A percentile compares a stretch with the other conserved stretches of the same genome.
Evolutionary conservation across 2,888 invertebrate genomes (phyloP).

Genomic region (Plebejus melissa): DNA sequence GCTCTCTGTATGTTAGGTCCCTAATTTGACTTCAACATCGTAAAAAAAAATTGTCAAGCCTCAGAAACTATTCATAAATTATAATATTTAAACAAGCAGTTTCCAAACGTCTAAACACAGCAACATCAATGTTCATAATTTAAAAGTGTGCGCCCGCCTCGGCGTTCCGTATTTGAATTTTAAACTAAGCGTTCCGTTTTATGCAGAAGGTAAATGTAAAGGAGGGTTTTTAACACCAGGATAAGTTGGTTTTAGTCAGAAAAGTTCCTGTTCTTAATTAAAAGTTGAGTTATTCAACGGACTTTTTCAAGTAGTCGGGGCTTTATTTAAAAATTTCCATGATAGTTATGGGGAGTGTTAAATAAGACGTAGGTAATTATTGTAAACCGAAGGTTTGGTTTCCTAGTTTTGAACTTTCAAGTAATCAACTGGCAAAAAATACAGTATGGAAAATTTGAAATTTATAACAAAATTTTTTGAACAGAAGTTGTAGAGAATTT

Average conservation of each 20-base stretch:
- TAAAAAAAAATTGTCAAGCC: no score
- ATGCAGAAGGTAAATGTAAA: constrained; percentile 61
- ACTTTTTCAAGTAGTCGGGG: constrained; percentile 29
- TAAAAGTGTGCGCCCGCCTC: constrained; percentile 13
- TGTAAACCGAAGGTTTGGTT: neutral
- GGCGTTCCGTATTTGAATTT: constrained; percentile 65
- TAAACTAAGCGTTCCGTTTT: constrained; percentile 72
- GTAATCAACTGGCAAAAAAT: no score
- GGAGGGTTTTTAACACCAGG: constrained; percentile 49
- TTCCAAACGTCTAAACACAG: neutral
- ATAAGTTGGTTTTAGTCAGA: constrained; percentile 34
- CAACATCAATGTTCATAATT: neutral
- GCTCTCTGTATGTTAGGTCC: no score
- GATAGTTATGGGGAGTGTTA: constrained; percentile 28
- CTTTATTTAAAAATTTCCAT: constrained; percentile 29
- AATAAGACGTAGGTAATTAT: constrained; percentile 17
- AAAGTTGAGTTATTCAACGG: constrained; percentile 31
- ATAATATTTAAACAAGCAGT: neutral
- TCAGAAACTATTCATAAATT: no score
- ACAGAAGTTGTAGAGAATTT: no score
- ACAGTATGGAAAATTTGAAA: no score
- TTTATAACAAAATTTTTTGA: no score
- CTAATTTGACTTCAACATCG: no score
- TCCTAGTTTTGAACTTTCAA: neutral
- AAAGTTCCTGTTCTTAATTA: constrained; percentile 32